Evolutionary conservation across 2,113 vertebrate species (phyloP), one percentile per base, ranked within the genome.

Genomic region (Brachirus orientalis): DNA sequence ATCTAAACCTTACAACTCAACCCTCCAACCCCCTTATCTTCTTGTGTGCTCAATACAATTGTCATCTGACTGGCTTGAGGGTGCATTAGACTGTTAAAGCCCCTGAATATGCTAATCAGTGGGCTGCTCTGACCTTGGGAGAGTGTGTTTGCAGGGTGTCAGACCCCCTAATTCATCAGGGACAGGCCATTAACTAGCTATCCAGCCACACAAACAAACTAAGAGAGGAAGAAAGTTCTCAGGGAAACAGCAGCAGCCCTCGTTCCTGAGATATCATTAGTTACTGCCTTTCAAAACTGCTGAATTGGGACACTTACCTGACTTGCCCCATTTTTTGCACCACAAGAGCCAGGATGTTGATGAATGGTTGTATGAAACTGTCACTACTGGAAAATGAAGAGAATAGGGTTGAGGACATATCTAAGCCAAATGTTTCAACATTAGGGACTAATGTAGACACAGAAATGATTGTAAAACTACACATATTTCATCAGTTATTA

Each of bases 151-250:
- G 78, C 79, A 84, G 82, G 81, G 85, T 89, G 87, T 90, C 84
- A 84, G 89, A 80, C 87, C 84, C 89, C 77, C 87, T 89, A 91
- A 93, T 91, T 91, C 84, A 91, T 92, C 90, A 88, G 86, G 92
- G 91, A 90, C 93, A 92, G 90, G 80, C 90, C 92, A 93, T 93
- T 92, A 92, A 86, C 88, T 83, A 79, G 88, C 85, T 75, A 89
- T 85, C 85, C 89, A 91, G 83, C 90, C 87, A 85, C 82, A 87
- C 87, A 86, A 83, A 90, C 70, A 89, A 85, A 84, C 73, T 60
- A 72, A 76, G 80, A 85, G 53, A 69, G 83, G 72, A 77, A 81
- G 77, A 88, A 87, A 85, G 83, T 90, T 90, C 85, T 88, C 75
- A 60, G 84, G 80, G 81, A 88, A 89, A 80, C 83, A 79, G 82